These are phyloP conservation scores for Gambusia affinis DNA, from an alignment of 2,113 vertebrate species.

Conservation along the genomic window DNA sequence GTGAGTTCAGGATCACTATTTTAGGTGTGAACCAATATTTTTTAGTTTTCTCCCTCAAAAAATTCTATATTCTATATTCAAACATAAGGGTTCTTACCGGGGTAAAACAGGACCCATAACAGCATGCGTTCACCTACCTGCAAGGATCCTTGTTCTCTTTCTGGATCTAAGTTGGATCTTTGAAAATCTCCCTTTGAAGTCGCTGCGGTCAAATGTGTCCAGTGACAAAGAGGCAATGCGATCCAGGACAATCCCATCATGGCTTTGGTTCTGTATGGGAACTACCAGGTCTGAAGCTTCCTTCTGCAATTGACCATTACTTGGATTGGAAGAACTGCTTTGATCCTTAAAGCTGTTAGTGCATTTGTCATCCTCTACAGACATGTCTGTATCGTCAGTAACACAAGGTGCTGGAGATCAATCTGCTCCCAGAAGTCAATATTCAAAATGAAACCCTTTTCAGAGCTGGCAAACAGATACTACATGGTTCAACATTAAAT, in stretches of 20 bases:
- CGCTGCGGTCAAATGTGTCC: slow-evolving; percentile 85
- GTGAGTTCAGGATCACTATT: slow-evolving; percentile 10
- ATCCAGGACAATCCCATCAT: slow-evolving; percentile 74
- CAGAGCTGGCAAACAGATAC: neutral
- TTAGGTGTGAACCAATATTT: slow-evolving; percentile 4
- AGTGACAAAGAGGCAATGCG: slow-evolving; percentile 83
- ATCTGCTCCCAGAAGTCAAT: slow-evolving; percentile 4
- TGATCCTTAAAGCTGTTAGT: slow-evolving; percentile 38
- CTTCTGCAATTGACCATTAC: slow-evolving; percentile 19
- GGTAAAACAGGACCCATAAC: neutral
- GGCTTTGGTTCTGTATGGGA: slow-evolving; percentile 30
- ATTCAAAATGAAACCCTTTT: slow-evolving; percentile 28
- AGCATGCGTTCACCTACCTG: slow-evolving; percentile 82
- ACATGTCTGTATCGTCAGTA: slow-evolving; percentile 64
- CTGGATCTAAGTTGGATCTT: slow-evolving; percentile 86
- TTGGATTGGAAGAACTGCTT: slow-evolving; percentile 25
- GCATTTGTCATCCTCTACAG: slow-evolving; percentile 68
- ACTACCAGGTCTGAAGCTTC: slow-evolving; percentile 30
- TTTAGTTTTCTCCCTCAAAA: slow-evolving; percentile 19
- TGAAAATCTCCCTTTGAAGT: slow-evolving; percentile 85
- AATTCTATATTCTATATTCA: neutral
- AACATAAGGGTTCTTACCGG: neutral
- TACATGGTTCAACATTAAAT: slow-evolving; percentile 30
- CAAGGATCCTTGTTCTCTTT: slow-evolving; percentile 87
- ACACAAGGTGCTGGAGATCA: slow-evolving; percentile 6